Conservation (phyloP, 2,888 invertebrate species). For the Acholoe squamosa region DNA sequence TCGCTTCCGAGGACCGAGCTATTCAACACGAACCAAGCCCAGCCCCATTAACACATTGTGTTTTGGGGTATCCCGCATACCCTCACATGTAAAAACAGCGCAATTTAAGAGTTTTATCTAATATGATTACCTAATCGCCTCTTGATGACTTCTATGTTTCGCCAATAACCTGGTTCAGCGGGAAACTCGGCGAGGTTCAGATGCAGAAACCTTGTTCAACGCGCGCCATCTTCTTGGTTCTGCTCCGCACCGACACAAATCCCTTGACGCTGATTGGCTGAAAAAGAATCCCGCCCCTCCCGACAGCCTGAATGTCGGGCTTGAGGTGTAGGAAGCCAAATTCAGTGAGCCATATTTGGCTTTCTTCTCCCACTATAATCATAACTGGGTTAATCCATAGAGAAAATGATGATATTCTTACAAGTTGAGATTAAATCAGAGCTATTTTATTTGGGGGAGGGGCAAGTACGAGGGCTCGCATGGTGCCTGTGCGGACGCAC, state of each 20-base stretch:
- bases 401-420: background rate
- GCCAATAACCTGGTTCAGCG: constrained; percentile 38
- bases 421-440: no score
- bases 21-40: background rate
- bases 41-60: constrained; percentile 52
- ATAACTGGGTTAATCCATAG: background rate
- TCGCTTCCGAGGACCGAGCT: constrained; percentile 44
- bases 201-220: constrained; percentile 46
- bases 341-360: constrained; percentile 36
- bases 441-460: no score
- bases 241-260: constrained; percentile 31
- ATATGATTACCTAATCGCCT: constrained; percentile 40
- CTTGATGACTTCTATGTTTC: background rate
- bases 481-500: no score
- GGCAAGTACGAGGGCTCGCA: no score
- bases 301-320: constrained; percentile 20
- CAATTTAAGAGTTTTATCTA: constrained; percentile 19
- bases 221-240: constrained; percentile 61
- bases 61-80: background rate
- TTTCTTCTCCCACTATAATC: background rate
- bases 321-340: background rate
- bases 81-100: background rate
- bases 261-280: constrained; percentile 42
- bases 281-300: constrained; percentile 61
- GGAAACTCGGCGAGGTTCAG: constrained; percentile 39